Percentiles rank a stretch among this genome's conserved stretches.
phyloP scores from a whole-genome alignment of 2,113 vertebrate genomes.

The Pitta sordida region DNA sequence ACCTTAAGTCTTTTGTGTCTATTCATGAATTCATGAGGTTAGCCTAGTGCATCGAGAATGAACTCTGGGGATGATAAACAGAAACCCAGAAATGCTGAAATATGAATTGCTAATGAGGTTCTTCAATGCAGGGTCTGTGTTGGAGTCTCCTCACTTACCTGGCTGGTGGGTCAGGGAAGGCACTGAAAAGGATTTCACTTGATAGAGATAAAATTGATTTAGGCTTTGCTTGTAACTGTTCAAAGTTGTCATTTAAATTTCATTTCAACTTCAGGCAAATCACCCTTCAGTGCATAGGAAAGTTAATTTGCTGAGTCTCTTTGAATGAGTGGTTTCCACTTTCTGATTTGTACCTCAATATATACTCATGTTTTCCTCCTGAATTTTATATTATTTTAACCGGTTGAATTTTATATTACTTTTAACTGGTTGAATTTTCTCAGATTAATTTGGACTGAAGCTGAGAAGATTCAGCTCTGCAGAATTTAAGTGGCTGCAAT shows the following conservation, averaged over 20 bases:
- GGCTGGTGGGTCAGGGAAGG: not conserved
- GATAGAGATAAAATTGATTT: not conserved
- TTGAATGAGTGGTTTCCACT: not conserved
- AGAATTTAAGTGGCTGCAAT: slow-evolving; percentile 33
- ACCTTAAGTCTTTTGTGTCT: slow-evolving; percentile 47
- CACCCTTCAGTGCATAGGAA: not conserved
- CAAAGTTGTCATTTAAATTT: not conserved
- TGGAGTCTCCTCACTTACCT: not conserved
- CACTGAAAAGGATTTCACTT: not conserved
- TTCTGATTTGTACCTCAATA: not conserved
- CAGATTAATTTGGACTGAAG: not conserved
- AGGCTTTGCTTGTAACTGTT: not conserved
- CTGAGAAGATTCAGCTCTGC: slow-evolving; percentile 21
- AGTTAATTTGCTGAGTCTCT: not conserved
- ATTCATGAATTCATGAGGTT: slow-evolving; percentile 46
- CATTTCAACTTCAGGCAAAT: not conserved
- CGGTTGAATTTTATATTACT: not conserved
- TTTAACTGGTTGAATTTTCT: slow-evolving; percentile 9
- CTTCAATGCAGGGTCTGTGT: not conserved
- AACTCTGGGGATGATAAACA: slow-evolving; percentile 34
- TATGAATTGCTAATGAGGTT: slow-evolving; percentile 34
- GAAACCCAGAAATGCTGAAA: slow-evolving; percentile 13
- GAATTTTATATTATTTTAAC: slow-evolving; percentile 12
- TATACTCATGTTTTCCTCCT: not conserved
- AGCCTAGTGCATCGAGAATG: not conserved